Base-by-base conservation (phyloP, 2,888 invertebrate species). In the Formica aserva region DNA sequence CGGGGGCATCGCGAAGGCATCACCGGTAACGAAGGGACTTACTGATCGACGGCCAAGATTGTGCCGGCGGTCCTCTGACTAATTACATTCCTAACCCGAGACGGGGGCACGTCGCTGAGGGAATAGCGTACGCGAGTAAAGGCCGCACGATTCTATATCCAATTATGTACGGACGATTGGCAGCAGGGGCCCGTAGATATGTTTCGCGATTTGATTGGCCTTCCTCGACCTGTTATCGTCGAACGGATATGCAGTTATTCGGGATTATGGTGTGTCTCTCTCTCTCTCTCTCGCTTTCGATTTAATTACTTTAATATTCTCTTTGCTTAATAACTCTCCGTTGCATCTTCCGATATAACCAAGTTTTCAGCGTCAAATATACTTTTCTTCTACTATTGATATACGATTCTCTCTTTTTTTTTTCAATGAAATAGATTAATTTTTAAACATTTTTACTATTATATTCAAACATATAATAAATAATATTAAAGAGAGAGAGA, bases 51-150 rank as follows among this genome's bases (percentile, higher is more conserved):
- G 85, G 82, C 83, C 84, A 85, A 93, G 94, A 94, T 94, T 92
- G 90, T 84, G 84, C 86, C 88, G 85, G 52, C 75, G 89, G 90
- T 88, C 88, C 92, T 81, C 91, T 92, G 93, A 93, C 94, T 94
- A 94, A 94, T 94, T 94, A 93, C 93, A 93, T 94, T 94, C 92
- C 93, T 91, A 92, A 93, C 92, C 89, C 89, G 78, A 72, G 85
- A 77, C 74, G 88, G 76, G 72, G 84, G 81, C 74, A 81, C 52
- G 82, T 57, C 65, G 62, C 57, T 26, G 29, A n/a, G 55, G 41
- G 32, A 74, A 38, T n/a, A 65, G 41, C 66, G 66, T 66, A 77
- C 41, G 72, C 82, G 88, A 85, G 85, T 82, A 85, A 81, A 81
- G 74, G 55, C 81, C 65, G 41, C 72, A 81, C 85, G 88, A 76